Evolutionary conservation across 2,113 vertebrate genomes (phyloP).

Genomic region (Fulmarus glacialis): DNA sequence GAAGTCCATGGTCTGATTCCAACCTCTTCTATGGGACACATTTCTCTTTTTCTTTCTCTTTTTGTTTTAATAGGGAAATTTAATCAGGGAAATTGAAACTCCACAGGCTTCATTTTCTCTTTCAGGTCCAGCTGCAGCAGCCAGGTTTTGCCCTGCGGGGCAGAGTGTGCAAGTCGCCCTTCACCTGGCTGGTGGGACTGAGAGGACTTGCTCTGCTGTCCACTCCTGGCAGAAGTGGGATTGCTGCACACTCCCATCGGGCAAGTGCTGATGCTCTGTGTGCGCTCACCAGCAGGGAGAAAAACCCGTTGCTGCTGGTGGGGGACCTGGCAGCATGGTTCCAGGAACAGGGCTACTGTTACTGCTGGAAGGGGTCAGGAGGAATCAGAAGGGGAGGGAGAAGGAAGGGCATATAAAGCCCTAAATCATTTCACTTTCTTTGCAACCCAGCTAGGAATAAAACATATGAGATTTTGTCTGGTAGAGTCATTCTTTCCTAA

Average conservation of each 20-base stretch:
- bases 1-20: background rate
- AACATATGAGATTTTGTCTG: background rate
- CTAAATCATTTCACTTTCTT: background rate
- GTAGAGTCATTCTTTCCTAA: background rate
- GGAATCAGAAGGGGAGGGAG: background rate
- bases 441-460: background rate
- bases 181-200: background rate
- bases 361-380: background rate
- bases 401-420: background rate
- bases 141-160: background rate
- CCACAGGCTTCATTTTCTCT: background rate
- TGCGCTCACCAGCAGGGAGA: background rate
- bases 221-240: background rate
- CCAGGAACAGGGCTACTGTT: background rate
- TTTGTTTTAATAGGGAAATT: background rate
- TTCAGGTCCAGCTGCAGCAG: background rate
- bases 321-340: background rate
- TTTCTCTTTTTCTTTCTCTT: background rate
- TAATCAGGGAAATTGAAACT: background rate
- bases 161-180: background rate
- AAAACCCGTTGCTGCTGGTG: background rate
- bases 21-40: background rate
- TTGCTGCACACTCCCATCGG: background rate
- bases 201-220: background rate
- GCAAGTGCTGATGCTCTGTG: background rate